Base-by-base conservation (phyloP, 2,797 vertebrate genomes). In the Syncerus caffer region DNA sequence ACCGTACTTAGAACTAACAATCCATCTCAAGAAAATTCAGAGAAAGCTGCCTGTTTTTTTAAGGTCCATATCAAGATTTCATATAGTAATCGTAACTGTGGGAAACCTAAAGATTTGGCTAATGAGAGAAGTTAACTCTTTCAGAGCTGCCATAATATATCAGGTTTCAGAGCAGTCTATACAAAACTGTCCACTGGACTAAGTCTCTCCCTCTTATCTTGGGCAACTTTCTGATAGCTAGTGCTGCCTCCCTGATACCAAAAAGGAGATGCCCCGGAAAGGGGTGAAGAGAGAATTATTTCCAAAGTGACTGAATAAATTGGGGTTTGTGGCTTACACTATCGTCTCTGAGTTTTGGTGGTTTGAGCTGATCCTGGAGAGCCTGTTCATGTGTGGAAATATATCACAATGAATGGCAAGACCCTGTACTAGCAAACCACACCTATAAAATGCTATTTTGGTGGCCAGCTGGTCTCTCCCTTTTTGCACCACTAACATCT, bases 21-120 rank as follows among this genome's bases (percentile, higher is more conserved):
- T 50, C 51, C 62, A 78, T 53, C 50, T 89, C 47, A 78, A 34
- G 47, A 91, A 34, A 93, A 87, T 78, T 93, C 6, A 38, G 42
- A 53, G 57, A 38, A 87, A 62, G 55, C 31, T 76, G 31, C 7
- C 58, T 88, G 31, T 31, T 88, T 95, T 96, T 91, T 95, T 80
- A 94, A 86, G 23, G 27, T 85, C 58, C 79, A 78, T 45, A 97
- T 92, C 51, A 95, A 97, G 89, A 90, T 60, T 80, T 64, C 58
- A 38, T 1, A 86, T 4, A 89, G 47, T 85, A 91, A 78, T 10
- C 14, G 1, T 42, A 93, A 93, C 45, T 53, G 29, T 55, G 53
- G 50, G 31, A 50, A 96, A 89, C 29, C 23, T 83, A 34, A 95
- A 74, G 23, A 76, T 42, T n/a, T 93, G 38, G 58, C 42, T 93